Percentiles rank a stretch among this genome's conserved stretches.
These are phyloP conservation scores for Amaurobius ferox DNA, from an alignment of 2,888 invertebrate genomes.

Conservation along the genomic window DNA sequence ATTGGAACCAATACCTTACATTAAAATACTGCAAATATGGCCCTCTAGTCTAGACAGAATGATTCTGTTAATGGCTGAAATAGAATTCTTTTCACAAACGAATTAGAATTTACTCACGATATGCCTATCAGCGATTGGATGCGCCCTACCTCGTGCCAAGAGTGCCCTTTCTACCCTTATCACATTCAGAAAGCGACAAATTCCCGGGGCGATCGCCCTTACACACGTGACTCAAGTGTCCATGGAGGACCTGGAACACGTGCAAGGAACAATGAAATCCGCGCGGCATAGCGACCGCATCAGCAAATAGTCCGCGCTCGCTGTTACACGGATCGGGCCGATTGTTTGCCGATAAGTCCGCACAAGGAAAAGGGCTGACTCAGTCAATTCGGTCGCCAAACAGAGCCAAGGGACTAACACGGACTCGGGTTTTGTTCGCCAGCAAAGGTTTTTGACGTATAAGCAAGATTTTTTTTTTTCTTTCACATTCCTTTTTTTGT, in stretches of 20 bases:
- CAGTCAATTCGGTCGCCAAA: constrained; percentile 40
- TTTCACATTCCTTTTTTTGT: not conserved
- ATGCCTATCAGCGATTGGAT: not conserved
- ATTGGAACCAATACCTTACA: too few relatives aligned
- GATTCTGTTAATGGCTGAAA: not conserved
- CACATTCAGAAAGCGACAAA: constrained; percentile 3
- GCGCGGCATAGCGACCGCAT: constrained; percentile 37
- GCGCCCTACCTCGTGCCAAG: not conserved
- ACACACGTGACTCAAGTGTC: constrained; percentile 47
- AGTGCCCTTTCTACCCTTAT: constrained; percentile 9
- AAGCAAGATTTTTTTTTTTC: not conserved
- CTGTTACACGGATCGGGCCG: constrained; percentile 16
- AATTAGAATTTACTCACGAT: not conserved
- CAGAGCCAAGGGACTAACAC: constrained; percentile 25
- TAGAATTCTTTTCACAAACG: not conserved
- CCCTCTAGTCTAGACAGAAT: too few relatives aligned
- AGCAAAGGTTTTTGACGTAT: not conserved
- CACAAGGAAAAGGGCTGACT: constrained; percentile 32
- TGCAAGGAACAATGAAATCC: constrained; percentile 49
- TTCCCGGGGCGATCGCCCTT: not conserved
- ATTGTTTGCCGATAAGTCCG: constrained; percentile 65
- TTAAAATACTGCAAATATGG: too few relatives aligned
- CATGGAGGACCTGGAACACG: constrained; percentile 51
- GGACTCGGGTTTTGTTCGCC: not conserved
- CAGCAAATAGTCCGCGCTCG: constrained; percentile 5